Percentiles rank a stretch among this genome's conserved stretches.
phyloP scores from a whole-genome alignment of 2,113 vertebrate genomes.

The Siphamia tubifer region DNA sequence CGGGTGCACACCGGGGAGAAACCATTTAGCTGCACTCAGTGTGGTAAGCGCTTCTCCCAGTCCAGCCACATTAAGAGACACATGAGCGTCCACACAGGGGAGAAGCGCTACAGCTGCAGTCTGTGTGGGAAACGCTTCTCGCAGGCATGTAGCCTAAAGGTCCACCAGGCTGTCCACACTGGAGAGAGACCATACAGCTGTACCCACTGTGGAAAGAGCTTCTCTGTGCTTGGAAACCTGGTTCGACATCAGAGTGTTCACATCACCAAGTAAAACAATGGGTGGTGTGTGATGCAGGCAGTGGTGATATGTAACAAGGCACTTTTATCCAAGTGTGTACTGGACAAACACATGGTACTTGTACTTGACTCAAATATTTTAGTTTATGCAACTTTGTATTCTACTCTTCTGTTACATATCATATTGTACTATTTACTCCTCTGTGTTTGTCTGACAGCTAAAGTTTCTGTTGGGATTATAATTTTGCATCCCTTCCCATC shows the following conservation, averaged over 20 bases:
- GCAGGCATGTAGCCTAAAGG: conserved; percentile 28
- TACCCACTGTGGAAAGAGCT: conserved; percentile 49
- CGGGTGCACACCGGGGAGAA: too few relatives aligned
- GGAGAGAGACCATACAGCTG: conserved; percentile 49
- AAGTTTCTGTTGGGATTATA: too few relatives aligned
- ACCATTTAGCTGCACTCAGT: conserved; percentile 35
- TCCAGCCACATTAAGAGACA: conserved; percentile 55
- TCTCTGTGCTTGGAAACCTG: conserved; percentile 49
- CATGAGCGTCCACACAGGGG: conserved; percentile 49
- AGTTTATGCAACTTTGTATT: too few relatives aligned
- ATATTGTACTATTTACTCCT: too few relatives aligned
- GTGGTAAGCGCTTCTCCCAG: conserved; percentile 41
- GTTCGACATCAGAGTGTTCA: conserved; percentile 38
- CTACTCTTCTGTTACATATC: too few relatives aligned
- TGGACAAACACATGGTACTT: too few relatives aligned
- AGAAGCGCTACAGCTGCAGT: conserved; percentile 30
- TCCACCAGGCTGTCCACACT: conserved; percentile 43
- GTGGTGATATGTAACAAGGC: too few relatives aligned
- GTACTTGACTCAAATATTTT: too few relatives aligned
- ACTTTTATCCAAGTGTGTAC: too few relatives aligned
- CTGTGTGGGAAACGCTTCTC: conserved; percentile 47
- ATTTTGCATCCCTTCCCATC: too few relatives aligned
- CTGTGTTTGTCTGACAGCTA: too few relatives aligned
- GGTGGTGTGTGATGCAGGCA: too few relatives aligned
- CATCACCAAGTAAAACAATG: background rate